These are phyloP conservation scores for Contarinia nasturtii DNA, from an alignment of 1,140 invertebrate genomes.

Conservation along the genomic window DNA sequence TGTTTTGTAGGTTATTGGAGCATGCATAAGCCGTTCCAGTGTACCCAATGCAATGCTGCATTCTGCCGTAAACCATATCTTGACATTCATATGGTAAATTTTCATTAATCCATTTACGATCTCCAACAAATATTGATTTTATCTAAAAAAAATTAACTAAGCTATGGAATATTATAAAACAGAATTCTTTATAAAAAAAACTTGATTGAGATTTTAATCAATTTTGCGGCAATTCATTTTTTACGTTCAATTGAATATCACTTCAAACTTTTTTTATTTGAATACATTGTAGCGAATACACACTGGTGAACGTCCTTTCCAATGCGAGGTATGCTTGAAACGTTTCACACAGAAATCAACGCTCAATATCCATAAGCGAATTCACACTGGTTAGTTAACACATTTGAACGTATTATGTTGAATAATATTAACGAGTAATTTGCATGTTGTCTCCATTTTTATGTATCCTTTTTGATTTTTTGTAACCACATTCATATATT, in stretches of 20 bases:
- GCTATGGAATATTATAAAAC: too few relatives aligned
- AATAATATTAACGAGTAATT: too few relatives aligned
- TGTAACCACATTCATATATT: too few relatives aligned
- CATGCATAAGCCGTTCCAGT: constrained; percentile 35
- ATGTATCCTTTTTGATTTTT: too few relatives aligned
- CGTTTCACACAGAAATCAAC: constrained; percentile 29
- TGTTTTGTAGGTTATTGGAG: constrained; percentile 7
- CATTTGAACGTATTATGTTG: neutral
- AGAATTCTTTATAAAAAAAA: too few relatives aligned
- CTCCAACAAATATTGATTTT: constrained; percentile 5
- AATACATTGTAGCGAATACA: constrained; percentile 29
- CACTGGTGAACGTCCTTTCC: constrained; percentile 33
- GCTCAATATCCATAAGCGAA: constrained; percentile 27
- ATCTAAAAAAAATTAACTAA: too few relatives aligned
- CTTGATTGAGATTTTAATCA: too few relatives aligned
- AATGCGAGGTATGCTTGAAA: constrained; percentile 29
- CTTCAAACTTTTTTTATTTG: too few relatives aligned
- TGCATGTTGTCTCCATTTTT: too few relatives aligned
- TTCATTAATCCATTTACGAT: constrained; percentile 1
- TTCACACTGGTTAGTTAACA: constrained; percentile 22
- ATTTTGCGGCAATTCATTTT: too few relatives aligned
- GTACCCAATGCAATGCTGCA: constrained; percentile 39
- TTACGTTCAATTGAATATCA: too few relatives aligned
- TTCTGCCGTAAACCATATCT: constrained; percentile 45
- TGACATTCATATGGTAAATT: constrained; percentile 23